Base-by-base conservation (phyloP, 2,888 invertebrate species). In the Tholera decimalis region DNA sequence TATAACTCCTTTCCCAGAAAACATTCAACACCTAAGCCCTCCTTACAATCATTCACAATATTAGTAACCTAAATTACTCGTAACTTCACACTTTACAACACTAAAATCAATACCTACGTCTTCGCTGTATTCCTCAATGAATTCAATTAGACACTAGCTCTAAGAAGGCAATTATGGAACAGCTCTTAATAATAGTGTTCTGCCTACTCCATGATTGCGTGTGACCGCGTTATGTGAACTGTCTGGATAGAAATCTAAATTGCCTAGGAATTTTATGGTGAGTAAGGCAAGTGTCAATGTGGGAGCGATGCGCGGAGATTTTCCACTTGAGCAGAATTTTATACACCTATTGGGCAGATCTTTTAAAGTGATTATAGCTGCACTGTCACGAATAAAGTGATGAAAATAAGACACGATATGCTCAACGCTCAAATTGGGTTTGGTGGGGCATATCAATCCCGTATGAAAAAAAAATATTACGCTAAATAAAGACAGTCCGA, bases 161-260 rank as follows among this genome's bases (percentile, higher is more conserved):
- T 49, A 15, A 28, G 68, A 74, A 54, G 20, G 15, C 35, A 68
- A 73, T 73, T 73, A 73, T 35, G n/a, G 44, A 30, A 24, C 41
- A 15, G 37, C 53, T 39, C 20, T 50, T 68, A 73, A 73, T 73
- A 62, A 68, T 62, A 68, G 69, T 54, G 49, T 53, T 82, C 80
- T 79, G 73, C 70, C 66, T 70, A 70, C 64, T 69, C 79, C 71
- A 68, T 85, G 83, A 83, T 87, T 84, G 85, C 85, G 87, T 85
- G 85, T 86, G 89, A 87, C 89, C 88, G 86, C 78, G 86, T 88
- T 86, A 88, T 87, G 83, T 88, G 85, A 86, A 87, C 85, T 83
- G 84, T 77, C 87, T 84, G 83, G 91, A 91, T 91, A 89, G 73
- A 80, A 82, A 91, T 92, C 91, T 91, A 89, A 89, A 91, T 89